Evolutionary conservation across 2,888 invertebrate genomes (phyloP).

Genomic region (Taphrorychus bicolor): DNA sequence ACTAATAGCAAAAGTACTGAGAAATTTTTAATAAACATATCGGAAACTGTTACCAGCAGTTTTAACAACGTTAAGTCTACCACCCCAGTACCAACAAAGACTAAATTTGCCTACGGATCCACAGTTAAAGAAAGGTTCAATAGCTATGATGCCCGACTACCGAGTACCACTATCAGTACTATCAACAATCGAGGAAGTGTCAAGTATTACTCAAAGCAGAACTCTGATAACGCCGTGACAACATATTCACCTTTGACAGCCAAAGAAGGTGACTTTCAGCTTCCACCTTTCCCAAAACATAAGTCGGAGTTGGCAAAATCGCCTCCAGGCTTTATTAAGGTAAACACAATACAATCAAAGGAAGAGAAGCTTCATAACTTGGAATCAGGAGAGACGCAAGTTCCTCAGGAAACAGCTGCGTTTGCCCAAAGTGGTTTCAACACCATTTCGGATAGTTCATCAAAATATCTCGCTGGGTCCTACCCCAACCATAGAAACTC

Average conservation of each 20-base stretch:
- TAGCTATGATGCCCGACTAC: constrained; percentile 16
- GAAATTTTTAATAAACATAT: background rate
- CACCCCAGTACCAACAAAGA: background rate
- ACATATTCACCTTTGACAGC: constrained; percentile 20
- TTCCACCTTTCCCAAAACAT: constrained; percentile 40
- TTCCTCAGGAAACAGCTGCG: constrained; percentile 79
- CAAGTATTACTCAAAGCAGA: constrained; percentile 17
- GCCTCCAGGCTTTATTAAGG: background rate
- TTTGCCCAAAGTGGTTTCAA: constrained; percentile 66
- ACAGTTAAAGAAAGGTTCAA: constrained; percentile 14
- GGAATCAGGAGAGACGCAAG: constrained; percentile 65
- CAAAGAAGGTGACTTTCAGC: constrained; percentile 42
- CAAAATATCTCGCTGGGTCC: constrained; percentile 46
- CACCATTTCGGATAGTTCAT: constrained; percentile 44
- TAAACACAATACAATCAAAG: background rate
- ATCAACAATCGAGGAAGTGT: constrained; percentile 28
- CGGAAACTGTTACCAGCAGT: background rate
- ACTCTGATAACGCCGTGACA: constrained; percentile 12
- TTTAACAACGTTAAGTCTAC: background rate
- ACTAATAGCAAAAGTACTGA: background rate
- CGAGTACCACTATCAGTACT: background rate
- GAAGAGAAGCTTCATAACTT: too few relatives aligned
- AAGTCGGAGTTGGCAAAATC: constrained; percentile 24
- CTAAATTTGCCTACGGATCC: constrained; percentile 10
- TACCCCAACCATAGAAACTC: constrained; percentile 57